Evolutionary conservation across 2,888 invertebrate genomes (phyloP), one percentile per base, ranked within the genome.

Genomic region (Scaeva pyrastri): DNA sequence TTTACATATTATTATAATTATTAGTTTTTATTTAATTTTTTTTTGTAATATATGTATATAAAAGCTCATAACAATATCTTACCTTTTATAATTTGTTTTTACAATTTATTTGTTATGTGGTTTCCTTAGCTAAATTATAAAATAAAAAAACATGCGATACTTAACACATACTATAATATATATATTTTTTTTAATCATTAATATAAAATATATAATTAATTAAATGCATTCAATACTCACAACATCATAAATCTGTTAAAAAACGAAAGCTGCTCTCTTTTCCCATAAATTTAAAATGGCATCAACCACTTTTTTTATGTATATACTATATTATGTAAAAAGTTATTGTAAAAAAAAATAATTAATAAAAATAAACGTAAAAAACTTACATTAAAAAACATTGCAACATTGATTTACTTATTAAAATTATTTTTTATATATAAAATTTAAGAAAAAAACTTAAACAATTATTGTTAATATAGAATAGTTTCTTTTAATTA

Each of bases 21-120:
- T 68, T 23, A 36, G 76, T 45, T 58, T 68, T 62, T 41, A 45
- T 75, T 52, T 77, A 41, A 55, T n/a, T 16, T 14, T 31, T 14
- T 48, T 70, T 12, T 75, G 26, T 79, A 31, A 23, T 79, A 64
- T 84, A 71, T 75, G n/a, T 10, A 60, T 80, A 86, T 77, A 86
- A 86, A 86, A 86, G 86, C 86, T 86, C 86, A 78, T 86, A 86
- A 86, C 86, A 82, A 82, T 82, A 11, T 55, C 74, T 86, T 86
- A 86, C 70, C 73, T 81, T 31, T 56, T 41, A 10, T 21, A 41
- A 12, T 68, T 60, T 43, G 41, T 77, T 77, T 81, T 71, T 78
- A 80, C 68, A 81, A 36, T 71, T 3, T 74, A 50, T 58, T 19
- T 60, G 14, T n/a, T 70, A 26, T 62, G 31, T 43, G n/a, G n/a